Evolutionary conservation across 2,888 invertebrate species (phyloP), one percentile per base, ranked within the genome.

Genomic region (Tiphia femorata): DNA sequence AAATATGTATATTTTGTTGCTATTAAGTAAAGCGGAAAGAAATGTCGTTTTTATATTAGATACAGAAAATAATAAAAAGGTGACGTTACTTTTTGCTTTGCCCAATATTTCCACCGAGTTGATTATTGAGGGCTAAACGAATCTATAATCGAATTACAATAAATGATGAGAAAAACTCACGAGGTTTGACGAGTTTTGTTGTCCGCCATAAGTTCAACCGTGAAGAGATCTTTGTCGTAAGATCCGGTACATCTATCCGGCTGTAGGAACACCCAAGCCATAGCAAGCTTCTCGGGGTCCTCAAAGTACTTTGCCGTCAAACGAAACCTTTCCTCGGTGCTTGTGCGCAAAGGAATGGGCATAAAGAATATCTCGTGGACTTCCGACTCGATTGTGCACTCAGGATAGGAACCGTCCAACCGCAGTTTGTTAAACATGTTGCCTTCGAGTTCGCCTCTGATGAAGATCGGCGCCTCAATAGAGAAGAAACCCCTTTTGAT

Each of bases 361-460:
- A 68, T 64, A 14, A 85, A 76, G 44, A 73, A 80, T 19, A 84
- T 63, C 48, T 79, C 72, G 1, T 56, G 57, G 7, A 53, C 56
- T 12, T 76, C 62, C 5, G 73, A 51, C 0, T 64, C 64, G n/a
- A 85, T 82, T 1, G 49, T 58, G 2, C 79, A 73, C 12, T 27
- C 47, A 1, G 68, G 65, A 58, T 77, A 73, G 6, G 47, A 44
- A 16, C 82, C 85, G 2, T 54, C 42, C 2, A 85, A 49, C 33
- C 57, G 66, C 20, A 85, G 50, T 62, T 73, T 77, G 63, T 84
- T 85, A 49, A 82, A 84, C 10, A 79, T 60, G 16, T 51, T 51
- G 1, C 70, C 73, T 6, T 79, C 66, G 10, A 67, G 59, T 55
- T 79, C 72, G n/a, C 73, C 67, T 29, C 64, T 64, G 0, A 85